Evolutionary conservation across 2,113 vertebrate species (phyloP).

Genomic region (Sander lucioperca): DNA sequence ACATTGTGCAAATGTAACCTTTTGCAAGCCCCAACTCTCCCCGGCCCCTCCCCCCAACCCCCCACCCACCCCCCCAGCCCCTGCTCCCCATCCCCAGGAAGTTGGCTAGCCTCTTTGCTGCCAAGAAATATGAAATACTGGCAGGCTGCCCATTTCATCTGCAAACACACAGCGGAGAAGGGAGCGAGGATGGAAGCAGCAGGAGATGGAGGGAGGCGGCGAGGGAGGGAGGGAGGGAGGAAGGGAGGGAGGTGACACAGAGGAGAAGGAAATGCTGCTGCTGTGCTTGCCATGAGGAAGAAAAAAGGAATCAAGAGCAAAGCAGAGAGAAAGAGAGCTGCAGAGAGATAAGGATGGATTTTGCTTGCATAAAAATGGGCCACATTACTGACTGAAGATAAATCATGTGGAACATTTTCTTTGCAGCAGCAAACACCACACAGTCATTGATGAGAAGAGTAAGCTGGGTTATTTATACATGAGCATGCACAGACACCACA

Average conservation of each 20-base stretch:
- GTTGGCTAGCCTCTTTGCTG: slow-evolving; percentile 87
- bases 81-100: slow-evolving; percentile 85
- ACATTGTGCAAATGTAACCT: slow-evolving; percentile 95
- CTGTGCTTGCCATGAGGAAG: slow-evolving; percentile 68
- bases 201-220: slow-evolving; percentile 57
- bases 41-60: slow-evolving; percentile 8
- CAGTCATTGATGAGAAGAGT: slow-evolving; percentile 21
- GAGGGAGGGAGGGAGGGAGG: slow-evolving; percentile 30
- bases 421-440: slow-evolving; percentile 33
- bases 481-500: slow-evolving; percentile 11
- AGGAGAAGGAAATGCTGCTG: slow-evolving; percentile 71
- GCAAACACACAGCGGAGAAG: slow-evolving; percentile 80
- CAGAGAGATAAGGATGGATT: slow-evolving; percentile 69
- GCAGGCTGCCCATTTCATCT: slow-evolving; percentile 94
- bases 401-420: slow-evolving; percentile 68
- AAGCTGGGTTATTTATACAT: slow-evolving; percentile 22
- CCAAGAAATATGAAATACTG: slow-evolving; percentile 92
- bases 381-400: slow-evolving; percentile 68
- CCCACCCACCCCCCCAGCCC: no score
- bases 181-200: slow-evolving; percentile 68
- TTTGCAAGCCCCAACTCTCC: slow-evolving; percentile 83
- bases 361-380: slow-evolving; percentile 72
- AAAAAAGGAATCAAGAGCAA: slow-evolving; percentile 65
- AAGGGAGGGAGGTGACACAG: slow-evolving; percentile 77
- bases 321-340: slow-evolving; percentile 65